A percentile compares a stretch with the other conserved stretches of the same genome.
Conservation (phyloP, 1,140 invertebrate species). For the Diorhabda sublineata region DNA sequence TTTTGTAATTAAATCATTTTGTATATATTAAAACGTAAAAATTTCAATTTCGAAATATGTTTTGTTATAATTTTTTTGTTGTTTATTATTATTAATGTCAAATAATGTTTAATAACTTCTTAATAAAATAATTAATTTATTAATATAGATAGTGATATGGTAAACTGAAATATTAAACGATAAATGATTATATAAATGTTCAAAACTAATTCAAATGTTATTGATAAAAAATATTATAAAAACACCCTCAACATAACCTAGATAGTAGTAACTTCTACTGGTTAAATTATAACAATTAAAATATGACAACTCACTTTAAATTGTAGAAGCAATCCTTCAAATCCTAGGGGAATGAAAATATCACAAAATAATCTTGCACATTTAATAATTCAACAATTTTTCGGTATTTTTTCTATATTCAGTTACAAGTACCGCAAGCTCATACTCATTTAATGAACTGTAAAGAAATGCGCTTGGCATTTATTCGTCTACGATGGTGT, state of each 20-base stretch:
- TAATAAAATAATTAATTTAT: no score
- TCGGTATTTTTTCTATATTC: not conserved
- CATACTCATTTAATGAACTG: constrained; percentile 25
- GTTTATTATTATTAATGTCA: no score
- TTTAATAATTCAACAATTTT: not conserved
- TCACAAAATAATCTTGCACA: not conserved
- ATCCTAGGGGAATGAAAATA: not conserved
- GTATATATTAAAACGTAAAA: no score
- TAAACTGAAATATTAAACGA: no score
- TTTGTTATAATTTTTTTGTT: no score
- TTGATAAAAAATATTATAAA: no score
- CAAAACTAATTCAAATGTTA: no score
- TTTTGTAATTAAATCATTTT: no score
- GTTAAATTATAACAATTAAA: not conserved
- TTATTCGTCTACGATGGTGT: constrained; percentile 39
- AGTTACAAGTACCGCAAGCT: constrained; percentile 3
- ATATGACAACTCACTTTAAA: not conserved
- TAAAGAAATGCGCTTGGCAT: constrained; percentile 29
- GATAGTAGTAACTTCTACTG: not conserved
- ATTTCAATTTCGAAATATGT: no score
- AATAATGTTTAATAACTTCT: no score
- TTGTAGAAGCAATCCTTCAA: not conserved
- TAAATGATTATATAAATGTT: no score
- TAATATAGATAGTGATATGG: no score
- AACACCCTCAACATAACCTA: not conserved